These are phyloP conservation scores for Scartelaos histophorus DNA, from an alignment of 2,113 vertebrate species.

Conservation along the genomic window DNA sequence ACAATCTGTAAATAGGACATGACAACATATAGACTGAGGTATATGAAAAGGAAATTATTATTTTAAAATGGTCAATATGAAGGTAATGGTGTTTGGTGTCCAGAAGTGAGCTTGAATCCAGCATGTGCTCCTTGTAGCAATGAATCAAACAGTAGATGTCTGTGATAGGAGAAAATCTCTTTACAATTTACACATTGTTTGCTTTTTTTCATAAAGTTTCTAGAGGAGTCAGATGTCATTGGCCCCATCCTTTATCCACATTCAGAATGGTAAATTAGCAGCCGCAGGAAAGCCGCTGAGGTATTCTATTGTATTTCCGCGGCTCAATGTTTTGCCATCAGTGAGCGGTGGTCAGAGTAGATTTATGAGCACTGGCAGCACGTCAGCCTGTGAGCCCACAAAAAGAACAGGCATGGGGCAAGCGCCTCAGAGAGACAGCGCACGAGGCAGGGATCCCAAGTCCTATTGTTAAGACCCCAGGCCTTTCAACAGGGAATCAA, in stretches of 20 bases:
- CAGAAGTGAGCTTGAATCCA: conserved; percentile 56
- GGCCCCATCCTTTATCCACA: conserved; percentile 69
- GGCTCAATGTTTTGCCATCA: conserved; percentile 59
- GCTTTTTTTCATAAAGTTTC: conserved; percentile 74
- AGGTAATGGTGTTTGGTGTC: conserved; percentile 55
- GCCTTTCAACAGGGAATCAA: conserved; percentile 87
- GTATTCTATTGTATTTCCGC: conserved; percentile 67
- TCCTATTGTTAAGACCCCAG: conserved; percentile 78
- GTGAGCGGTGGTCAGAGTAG: conserved; percentile 67
- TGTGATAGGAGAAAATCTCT: conserved; percentile 71
- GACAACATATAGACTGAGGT: neutral
- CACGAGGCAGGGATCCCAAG: conserved; percentile 77
- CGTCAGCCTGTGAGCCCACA: conserved; percentile 61
- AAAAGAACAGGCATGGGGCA: conserved; percentile 52
- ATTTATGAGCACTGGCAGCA: conserved; percentile 78
- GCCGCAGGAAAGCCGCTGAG: conserved; percentile 62
- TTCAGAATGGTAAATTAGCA: conserved; percentile 76
- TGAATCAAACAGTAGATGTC: conserved; percentile 64
- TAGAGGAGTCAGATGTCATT: conserved; percentile 77
- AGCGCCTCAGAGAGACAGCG: conserved; percentile 71
- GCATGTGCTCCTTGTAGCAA: conserved; percentile 35
- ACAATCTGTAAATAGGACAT: neutral
- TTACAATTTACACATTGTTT: conserved; percentile 79
- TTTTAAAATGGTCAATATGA: conserved; percentile 38
- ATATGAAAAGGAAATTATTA: neutral